Conservation (phyloP, 2,113 vertebrate genomes). For the Pelmatolapia mariae region DNA sequence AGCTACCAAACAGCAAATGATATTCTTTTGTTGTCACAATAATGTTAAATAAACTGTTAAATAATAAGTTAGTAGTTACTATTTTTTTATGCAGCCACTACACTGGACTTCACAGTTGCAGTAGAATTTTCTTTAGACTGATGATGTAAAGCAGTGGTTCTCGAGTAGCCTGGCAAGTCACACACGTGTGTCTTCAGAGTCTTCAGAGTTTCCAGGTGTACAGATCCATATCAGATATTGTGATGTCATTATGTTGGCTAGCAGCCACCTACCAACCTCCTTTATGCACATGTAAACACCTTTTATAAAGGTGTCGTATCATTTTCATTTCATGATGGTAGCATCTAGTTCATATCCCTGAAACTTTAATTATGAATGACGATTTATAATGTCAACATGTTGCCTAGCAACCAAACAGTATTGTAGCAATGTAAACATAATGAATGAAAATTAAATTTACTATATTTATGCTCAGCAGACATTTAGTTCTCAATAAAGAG, state of each 20-base stretch:
- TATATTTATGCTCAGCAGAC: not conserved
- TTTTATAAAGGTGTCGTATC: not conserved
- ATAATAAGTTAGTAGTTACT: not conserved
- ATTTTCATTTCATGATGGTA: not conserved
- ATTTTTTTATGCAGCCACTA: not conserved
- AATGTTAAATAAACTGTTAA: slow-evolving; percentile 53
- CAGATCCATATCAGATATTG: not conserved
- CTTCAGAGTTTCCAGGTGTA: not conserved
- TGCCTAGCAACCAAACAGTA: not conserved
- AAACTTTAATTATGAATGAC: not conserved
- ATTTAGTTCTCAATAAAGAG: not conserved
- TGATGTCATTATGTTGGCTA: not conserved
- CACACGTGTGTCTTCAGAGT: not conserved
- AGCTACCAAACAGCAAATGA: not conserved
- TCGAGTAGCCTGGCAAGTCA: not conserved
- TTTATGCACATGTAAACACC: not conserved
- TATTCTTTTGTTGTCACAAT: not conserved
- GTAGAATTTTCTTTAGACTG: not conserved
- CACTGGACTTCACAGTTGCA: not conserved
- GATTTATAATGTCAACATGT: not conserved
- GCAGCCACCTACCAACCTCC: not conserved
- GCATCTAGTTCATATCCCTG: not conserved
- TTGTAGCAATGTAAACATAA: not conserved
- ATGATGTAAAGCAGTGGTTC: not conserved
- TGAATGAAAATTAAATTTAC: not conserved